Evolutionary conservation across 2,888 invertebrate genomes (phyloP), one percentile per base, ranked within the genome.

Genomic region (Polydrusus cervinus): DNA sequence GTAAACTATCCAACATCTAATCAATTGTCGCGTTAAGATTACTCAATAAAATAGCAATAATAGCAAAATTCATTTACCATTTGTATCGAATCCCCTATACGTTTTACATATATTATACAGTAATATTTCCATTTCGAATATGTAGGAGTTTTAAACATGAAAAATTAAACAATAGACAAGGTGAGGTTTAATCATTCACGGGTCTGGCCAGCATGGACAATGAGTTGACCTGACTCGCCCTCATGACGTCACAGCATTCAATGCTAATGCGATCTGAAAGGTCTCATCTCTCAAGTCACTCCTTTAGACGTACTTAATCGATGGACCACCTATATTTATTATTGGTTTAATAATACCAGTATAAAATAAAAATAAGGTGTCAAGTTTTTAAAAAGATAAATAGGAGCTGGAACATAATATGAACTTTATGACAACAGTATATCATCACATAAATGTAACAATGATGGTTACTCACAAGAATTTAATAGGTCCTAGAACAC

Each of bases 161-260:
- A 76, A 76, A 72, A 64, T 72, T 49, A 76, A 76, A 76, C 76
- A 76, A 76, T 76, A 76, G 74, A 60, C 69, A 72, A 76, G 76
- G 76, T 69, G 76, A 72, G 76, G 76, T 76, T 76, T 71, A 61
- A 68, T 73, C 74, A 74, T 74, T 57, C 69, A 67, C 74, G 74
- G 74, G 75, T 71, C 68, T 69, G 72, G 72, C 74, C 75, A 66
- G 69, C 82, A 84, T 82, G 85, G 85, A 85, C 86, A 85, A 86
- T 86, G 84, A 84, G 66, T 67, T 86, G 86, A 86, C 86, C 86
- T 81, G 86, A 83, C 86, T 86, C 86, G 85, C 86, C 86, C 83
- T 85, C 83, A 81, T 86, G 86, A 86, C 86, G 86, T 86, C 85
- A 86, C 80, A 78, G 79, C 81, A 86, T 86, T 86, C 86, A 86